Percentiles rank a stretch among this genome's conserved stretches.
Evolutionary conservation across 1,140 invertebrate species (phyloP).

Genomic region (Caenorhabditis briggsae): DNA sequence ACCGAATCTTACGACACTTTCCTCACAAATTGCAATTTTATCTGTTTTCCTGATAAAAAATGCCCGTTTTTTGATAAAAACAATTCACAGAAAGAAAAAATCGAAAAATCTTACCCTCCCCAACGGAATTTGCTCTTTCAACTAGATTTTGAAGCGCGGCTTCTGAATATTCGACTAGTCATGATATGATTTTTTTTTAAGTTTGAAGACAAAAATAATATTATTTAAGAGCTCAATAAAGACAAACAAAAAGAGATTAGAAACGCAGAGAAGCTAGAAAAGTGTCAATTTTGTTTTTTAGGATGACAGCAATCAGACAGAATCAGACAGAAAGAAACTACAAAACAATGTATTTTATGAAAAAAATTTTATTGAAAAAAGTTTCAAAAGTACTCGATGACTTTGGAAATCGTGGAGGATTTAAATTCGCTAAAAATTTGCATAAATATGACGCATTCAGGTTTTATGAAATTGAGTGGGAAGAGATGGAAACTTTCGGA

Average conservation of each 20-base stretch:
- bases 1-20: neutral
- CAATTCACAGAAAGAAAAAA: neutral
- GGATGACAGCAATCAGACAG: too few relatives aligned
- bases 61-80: too few relatives aligned
- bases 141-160: neutral
- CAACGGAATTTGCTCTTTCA: neutral
- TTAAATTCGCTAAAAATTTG: too few relatives aligned
- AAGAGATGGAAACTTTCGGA: too few relatives aligned
- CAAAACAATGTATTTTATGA: neutral
- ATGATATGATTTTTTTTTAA: neutral
- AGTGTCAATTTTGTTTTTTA: constrained; percentile 12
- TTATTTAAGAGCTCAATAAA: neutral
- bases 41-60: too few relatives aligned
- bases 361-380: neutral
- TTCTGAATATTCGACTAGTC: constrained; percentile 41
- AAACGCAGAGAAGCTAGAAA: neutral
- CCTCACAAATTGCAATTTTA: too few relatives aligned
- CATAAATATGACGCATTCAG: too few relatives aligned
- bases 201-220: neutral
- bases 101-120: neutral
- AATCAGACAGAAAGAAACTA: too few relatives aligned
- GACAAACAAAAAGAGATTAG: constrained; percentile 19
- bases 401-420: too few relatives aligned
- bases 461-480: too few relatives aligned
- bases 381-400: too few relatives aligned